Percentiles rank a stretch among this genome's conserved stretches.
phyloP scores from a whole-genome alignment of 2,113 vertebrate species.

The Lontra canadensis region DNA sequence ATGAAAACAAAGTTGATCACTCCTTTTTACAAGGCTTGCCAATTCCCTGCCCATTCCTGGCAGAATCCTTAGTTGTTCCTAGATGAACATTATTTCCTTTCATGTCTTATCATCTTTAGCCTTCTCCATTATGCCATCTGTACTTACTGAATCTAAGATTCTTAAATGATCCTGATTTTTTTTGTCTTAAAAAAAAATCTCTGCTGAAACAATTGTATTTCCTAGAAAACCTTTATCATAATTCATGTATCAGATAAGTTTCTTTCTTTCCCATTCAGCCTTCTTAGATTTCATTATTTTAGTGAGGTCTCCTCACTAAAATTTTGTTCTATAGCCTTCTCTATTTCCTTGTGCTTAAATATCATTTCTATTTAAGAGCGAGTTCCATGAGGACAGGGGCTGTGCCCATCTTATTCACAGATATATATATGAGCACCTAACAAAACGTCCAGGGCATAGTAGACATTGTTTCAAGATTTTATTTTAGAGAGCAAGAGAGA shows the following conservation, averaged over 20 bases:
- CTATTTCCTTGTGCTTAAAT: neutral
- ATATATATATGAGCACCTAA: no score
- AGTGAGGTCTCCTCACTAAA: neutral
- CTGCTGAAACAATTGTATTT: neutral
- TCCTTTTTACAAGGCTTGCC: neutral
- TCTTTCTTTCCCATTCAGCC: neutral
- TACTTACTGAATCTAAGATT: neutral
- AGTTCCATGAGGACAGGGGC: neutral
- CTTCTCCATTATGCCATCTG: neutral
- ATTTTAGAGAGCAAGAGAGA: neutral
- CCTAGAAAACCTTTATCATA: neutral
- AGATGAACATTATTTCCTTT: neutral
- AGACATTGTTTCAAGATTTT: neutral
- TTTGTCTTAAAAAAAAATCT: neutral
- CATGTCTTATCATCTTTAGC: neutral
- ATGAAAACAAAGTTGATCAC: neutral
- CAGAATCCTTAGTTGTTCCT: neutral
- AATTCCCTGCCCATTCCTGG: neutral
- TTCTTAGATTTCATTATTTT: neutral
- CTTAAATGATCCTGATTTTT: neutral
- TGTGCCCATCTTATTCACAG: neutral
- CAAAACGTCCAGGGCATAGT: neutral
- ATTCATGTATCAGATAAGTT: neutral
- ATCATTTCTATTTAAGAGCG: neutral
- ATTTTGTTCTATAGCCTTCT: neutral